phyloP scores from a whole-genome alignment of 2,888 invertebrate species.

The Saturnia pavonia region DNA sequence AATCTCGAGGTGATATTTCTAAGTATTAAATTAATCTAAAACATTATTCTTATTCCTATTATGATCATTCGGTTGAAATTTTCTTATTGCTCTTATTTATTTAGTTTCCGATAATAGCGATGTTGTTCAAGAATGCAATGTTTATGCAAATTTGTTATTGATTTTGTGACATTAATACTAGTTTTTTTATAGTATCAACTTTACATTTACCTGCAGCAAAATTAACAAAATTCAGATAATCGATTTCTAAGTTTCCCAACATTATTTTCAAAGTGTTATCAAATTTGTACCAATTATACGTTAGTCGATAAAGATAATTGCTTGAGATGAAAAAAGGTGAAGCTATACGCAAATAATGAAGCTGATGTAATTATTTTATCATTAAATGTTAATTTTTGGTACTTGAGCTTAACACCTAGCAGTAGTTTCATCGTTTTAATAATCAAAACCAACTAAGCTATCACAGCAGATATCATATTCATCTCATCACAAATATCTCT shows the following conservation, averaged over 20 bases:
- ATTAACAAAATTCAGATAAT: neutral
- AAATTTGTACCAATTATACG: constrained; percentile 42
- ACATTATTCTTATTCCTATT: neutral
- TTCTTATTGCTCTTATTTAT: neutral
- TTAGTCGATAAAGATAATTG: constrained; percentile 41
- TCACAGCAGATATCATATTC: constrained; percentile 19
- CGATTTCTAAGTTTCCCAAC: constrained; percentile 1
- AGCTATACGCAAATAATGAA: neutral
- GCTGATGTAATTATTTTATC: neutral
- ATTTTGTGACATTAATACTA: neutral
- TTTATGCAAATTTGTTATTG: neutral
- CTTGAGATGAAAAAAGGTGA: constrained; percentile 27
- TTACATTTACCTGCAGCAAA: neutral
- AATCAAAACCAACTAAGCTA: constrained; percentile 10
- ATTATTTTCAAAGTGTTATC: constrained; percentile 39
- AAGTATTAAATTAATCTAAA: neutral
- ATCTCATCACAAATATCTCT: constrained; percentile 17
- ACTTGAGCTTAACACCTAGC: neutral
- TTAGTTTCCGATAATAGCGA: neutral
- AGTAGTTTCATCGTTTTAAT: neutral
- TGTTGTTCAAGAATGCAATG: neutral
- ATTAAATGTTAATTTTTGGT: neutral
- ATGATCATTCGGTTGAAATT: neutral
- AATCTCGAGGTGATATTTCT: neutral
- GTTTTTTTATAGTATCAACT: too few species aligned